Conservation (phyloP, 2,113 vertebrate genomes). For the Ophiodon elongatus region DNA sequence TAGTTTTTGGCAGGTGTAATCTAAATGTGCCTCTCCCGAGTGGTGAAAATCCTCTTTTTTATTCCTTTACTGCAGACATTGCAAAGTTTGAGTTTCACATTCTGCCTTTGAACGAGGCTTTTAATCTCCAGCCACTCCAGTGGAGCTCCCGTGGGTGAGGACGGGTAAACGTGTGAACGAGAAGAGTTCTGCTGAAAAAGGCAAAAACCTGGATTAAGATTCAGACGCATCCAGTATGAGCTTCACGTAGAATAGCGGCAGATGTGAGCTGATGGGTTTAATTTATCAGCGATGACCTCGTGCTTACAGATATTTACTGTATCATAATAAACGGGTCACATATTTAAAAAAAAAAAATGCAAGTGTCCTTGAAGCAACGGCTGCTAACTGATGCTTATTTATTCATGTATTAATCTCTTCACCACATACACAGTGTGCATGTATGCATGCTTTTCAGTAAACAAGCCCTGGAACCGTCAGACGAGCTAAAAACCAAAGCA, state of each 20-base stretch:
- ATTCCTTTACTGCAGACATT: neutral
- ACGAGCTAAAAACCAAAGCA: neutral
- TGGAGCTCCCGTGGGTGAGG: constrained; percentile 10
- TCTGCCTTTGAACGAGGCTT: neutral
- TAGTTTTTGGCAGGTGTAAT: too few species aligned
- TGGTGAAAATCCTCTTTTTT: neutral
- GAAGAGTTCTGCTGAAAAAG: neutral
- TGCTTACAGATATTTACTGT: neutral
- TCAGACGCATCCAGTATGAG: neutral
- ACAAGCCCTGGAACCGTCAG: constrained; percentile 6
- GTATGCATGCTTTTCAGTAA: too few species aligned
- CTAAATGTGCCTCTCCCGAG: neutral
- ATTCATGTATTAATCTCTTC: neutral
- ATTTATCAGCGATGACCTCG: constrained; percentile 16
- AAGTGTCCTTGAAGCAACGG: neutral
- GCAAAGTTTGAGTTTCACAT: neutral
- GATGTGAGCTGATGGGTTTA: constrained; percentile 10
- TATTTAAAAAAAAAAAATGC: neutral
- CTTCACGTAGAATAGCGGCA: neutral
- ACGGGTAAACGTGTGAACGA: neutral
- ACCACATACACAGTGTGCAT: too few species aligned
- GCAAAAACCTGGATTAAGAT: too few species aligned
- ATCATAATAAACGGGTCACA: neutral
- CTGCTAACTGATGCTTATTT: neutral
- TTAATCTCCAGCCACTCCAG: constrained; percentile 17